Evolutionary conservation across 1,140 invertebrate genomes (phyloP).

Genomic region (Bemisia tabaci): DNA sequence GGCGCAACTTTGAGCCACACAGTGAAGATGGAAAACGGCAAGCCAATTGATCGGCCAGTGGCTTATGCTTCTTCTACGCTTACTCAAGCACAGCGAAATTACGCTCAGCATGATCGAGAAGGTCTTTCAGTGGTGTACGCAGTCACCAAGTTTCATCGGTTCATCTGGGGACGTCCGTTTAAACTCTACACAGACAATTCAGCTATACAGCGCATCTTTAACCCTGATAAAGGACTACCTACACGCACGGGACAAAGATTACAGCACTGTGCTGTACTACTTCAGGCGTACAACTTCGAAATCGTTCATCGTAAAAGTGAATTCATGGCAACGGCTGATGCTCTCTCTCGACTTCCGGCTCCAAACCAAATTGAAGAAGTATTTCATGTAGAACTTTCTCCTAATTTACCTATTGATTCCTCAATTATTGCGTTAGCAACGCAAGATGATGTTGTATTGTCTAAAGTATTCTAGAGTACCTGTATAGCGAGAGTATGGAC

Average conservation of each 20-base stretch:
- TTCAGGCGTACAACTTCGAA: background rate
- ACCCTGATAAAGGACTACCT: background rate
- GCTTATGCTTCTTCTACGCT: background rate
- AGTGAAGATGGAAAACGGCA: slow-evolving; percentile 17
- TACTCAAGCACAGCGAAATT: background rate
- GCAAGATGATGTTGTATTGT: background rate
- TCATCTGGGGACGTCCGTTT: background rate
- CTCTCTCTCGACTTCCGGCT: background rate
- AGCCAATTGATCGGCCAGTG: slow-evolving; percentile 17
- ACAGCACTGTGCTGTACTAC: background rate
- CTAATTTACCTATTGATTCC: background rate
- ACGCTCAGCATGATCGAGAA: background rate
- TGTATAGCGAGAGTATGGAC: too few species aligned
- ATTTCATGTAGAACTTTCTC: background rate
- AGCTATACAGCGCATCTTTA: background rate
- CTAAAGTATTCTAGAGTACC: background rate
- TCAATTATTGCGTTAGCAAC: background rate
- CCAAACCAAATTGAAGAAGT: background rate
- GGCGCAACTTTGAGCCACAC: slow-evolving; percentile 34
- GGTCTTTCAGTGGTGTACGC: background rate
- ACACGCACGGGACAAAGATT: background rate
- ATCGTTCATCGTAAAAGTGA: background rate
- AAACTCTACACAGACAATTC: background rate
- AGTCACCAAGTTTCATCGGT: background rate
- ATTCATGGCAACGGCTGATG: background rate